phyloP scores from a whole-genome alignment of 2,113 vertebrate species.

The cattle (Bos taurus) region DNA sequence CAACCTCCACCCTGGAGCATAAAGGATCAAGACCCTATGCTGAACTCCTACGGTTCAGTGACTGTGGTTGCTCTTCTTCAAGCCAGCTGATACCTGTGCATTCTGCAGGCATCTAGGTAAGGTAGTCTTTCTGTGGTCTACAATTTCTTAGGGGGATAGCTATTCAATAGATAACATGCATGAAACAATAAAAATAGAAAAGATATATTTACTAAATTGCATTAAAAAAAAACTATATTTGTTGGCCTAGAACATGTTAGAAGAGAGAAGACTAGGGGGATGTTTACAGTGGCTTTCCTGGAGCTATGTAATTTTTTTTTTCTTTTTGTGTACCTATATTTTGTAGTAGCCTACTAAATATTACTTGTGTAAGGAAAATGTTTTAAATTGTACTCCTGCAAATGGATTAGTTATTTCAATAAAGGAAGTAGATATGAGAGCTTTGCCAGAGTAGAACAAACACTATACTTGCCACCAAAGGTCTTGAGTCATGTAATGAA shows the following conservation, averaged over 20 bases:
- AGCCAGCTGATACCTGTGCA: slow-evolving; percentile 94
- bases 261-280: background rate
- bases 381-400: background rate
- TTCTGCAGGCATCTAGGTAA: slow-evolving; percentile 93
- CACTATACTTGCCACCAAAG: background rate
- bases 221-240: background rate
- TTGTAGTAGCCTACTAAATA: slow-evolving; percentile 12
- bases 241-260: background rate
- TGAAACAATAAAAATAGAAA: background rate
- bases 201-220: background rate
- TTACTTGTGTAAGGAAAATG: background rate
- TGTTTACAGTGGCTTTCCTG: background rate
- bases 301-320: background rate
- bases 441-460: background rate
- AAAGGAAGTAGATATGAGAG: background rate
- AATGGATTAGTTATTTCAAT: background rate
- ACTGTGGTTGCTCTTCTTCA: slow-evolving; percentile 92
- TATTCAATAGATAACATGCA: background rate
- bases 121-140: background rate
- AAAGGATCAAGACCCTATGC: slow-evolving; percentile 86
- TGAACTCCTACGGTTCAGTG: slow-evolving; percentile 82
- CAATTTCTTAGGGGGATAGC: background rate
- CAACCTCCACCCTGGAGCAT: slow-evolving; percentile 86
- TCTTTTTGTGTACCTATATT: background rate
- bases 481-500: slow-evolving; percentile 25